phyloP scores from a whole-genome alignment of 2,888 invertebrate species.

The Marasmarcha lunaedactyla region DNA sequence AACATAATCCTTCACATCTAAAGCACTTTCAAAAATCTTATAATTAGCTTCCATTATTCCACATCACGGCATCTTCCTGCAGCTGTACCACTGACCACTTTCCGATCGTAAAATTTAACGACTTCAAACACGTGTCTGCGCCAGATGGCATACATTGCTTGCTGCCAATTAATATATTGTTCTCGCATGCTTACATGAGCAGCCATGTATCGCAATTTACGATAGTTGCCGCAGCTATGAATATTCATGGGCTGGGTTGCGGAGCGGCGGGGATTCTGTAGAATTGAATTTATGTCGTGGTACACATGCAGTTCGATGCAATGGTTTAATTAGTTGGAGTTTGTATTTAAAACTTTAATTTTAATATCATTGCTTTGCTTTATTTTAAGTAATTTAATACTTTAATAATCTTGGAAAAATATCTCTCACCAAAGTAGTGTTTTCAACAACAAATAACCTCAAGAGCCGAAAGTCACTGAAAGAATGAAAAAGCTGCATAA shows the following conservation, averaged over 20 bases:
- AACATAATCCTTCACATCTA: too few species aligned
- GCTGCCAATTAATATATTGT: slow-evolving; percentile 53
- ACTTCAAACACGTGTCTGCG: slow-evolving; percentile 5
- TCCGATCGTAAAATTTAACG: slow-evolving; percentile 11
- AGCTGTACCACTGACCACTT: neutral
- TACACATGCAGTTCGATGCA: too few species aligned
- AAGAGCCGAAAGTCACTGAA: too few species aligned
- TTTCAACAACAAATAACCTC: too few species aligned
- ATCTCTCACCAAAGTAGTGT: too few species aligned
- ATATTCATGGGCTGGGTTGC: slow-evolving; percentile 32
- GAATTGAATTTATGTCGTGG: slow-evolving; percentile 34
- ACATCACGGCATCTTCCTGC: slow-evolving; percentile 19
- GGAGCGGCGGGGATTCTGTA: slow-evolving; percentile 19
- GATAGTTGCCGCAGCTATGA: slow-evolving; percentile 36
- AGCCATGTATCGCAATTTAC: slow-evolving; percentile 51
- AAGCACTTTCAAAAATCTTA: neutral
- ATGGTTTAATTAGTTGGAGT: too few species aligned
- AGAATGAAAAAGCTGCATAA: too few species aligned
- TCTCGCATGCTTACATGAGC: slow-evolving; percentile 44
- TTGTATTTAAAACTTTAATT: too few species aligned
- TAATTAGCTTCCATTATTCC: slow-evolving; percentile 16
- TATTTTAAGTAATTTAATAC: too few species aligned
- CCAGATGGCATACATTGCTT: slow-evolving; percentile 51
- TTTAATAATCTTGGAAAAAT: too few species aligned
- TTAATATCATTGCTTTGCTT: too few species aligned